phyloP scores from a whole-genome alignment of 37 sponge, comb jelly and placozoan species.

The Crambe crambe region DNA sequence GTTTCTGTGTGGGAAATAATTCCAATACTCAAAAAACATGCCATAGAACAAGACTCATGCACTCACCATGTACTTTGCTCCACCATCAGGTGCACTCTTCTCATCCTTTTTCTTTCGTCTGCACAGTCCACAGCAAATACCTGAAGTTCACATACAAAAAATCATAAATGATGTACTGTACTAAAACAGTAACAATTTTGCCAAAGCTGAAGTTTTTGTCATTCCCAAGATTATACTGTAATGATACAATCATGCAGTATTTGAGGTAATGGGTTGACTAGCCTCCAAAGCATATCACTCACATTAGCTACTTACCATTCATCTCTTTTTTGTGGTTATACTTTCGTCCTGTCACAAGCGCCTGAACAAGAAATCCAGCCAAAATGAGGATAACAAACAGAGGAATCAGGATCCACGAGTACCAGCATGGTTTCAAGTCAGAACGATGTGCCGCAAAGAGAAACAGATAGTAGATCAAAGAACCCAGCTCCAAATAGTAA shows the following conservation, averaged over 20 bases:
- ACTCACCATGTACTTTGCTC: slow-evolving; percentile 52
- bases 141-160: no score
- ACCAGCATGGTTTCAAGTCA: slow-evolving; percentile 51
- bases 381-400: slow-evolving; percentile 34
- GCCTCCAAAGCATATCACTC: no score
- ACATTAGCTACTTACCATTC: slow-evolving; percentile 26
- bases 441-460: slow-evolving; percentile 46
- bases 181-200: no score
- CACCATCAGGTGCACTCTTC: neutral
- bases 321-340: slow-evolving; percentile 67
- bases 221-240: no score
- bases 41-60: no score
- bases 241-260: no score
- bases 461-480: slow-evolving; percentile 50
- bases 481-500: slow-evolving; percentile 57
- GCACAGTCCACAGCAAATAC: slow-evolving; percentile 57
- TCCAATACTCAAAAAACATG: no score
- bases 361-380: slow-evolving; percentile 44
- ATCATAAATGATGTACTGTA: no score
- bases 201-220: no score
- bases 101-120: slow-evolving; percentile 8
- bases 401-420: slow-evolving; percentile 38
- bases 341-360: slow-evolving; percentile 50
- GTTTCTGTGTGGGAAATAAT: no score
- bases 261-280: no score